Evolutionary conservation across 53 echinoderm and acorn worm genomes (phyloP).

Genomic region (Paelopatides confundens): DNA sequence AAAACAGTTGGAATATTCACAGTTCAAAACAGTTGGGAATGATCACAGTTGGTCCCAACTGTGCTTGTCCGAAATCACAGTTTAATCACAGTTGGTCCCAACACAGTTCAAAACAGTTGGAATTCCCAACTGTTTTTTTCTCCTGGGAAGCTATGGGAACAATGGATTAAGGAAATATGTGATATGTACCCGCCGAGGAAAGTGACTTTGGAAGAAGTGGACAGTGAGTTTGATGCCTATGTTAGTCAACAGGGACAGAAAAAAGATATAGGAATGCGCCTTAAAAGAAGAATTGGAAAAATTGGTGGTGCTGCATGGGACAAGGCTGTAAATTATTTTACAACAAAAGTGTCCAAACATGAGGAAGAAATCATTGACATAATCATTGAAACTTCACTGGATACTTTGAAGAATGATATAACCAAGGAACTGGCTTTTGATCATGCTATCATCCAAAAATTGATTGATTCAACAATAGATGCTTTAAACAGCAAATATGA

Average conservation of each 20-base stretch:
- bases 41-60: too few species aligned
- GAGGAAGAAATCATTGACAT: neutral
- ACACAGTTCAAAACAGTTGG: too few species aligned
- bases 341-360: too few species aligned
- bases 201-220: neutral
- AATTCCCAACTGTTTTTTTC: too few species aligned
- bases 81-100: too few species aligned
- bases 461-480: neutral
- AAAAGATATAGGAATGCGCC: neutral
- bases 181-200: neutral
- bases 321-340: too few species aligned
- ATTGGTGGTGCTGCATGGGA: too few species aligned
- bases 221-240: neutral
- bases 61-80: too few species aligned
- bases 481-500: neutral
- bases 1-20: too few species aligned
- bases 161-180: too few species aligned
- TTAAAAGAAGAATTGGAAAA: neutral
- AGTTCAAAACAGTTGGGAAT: too few species aligned
- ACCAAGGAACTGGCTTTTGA: slow-evolving; percentile 6
- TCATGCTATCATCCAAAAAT: neutral
- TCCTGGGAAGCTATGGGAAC: too few species aligned
- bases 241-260: neutral
- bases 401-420: neutral
- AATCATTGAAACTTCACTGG: neutral